Evolutionary conservation across 2,888 invertebrate species (phyloP).

Genomic region (Helleia helle): DNA sequence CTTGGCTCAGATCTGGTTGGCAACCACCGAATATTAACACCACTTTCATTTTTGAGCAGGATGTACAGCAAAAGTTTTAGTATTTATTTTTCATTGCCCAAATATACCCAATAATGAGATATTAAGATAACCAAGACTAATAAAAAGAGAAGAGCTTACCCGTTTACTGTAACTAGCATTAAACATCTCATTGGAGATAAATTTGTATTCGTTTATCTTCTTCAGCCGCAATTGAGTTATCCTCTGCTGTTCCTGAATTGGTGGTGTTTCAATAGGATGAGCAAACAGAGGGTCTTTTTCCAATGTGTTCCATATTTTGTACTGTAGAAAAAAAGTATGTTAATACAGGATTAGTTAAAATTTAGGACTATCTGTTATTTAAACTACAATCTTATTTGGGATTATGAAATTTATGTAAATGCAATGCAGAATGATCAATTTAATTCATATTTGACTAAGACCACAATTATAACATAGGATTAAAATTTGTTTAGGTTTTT

Average conservation of each 20-base stretch:
- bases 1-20: too few relatives aligned
- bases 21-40: too few relatives aligned
- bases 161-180: constrained; percentile 76
- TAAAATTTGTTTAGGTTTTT: too few relatives aligned
- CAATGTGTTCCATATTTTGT: constrained; percentile 84
- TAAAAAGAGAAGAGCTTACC: constrained; percentile 42
- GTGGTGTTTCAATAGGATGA: constrained; percentile 72
- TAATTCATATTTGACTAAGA: too few relatives aligned
- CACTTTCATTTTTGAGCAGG: neutral
- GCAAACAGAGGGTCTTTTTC: constrained; percentile 87
- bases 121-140: neutral
- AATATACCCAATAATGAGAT: neutral
- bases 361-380: too few relatives aligned
- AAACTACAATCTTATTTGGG: too few relatives aligned
- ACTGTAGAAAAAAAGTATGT: constrained; percentile 62
- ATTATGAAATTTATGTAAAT: too few relatives aligned
- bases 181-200: constrained; percentile 76
- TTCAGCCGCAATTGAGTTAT: constrained; percentile 79
- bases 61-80: neutral
- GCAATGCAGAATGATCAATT: too few relatives aligned
- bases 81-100: neutral
- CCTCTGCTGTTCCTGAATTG: constrained; percentile 83
- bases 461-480: too few relatives aligned
- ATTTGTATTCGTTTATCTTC: constrained; percentile 77
- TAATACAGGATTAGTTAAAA: too few relatives aligned